Evolutionary conservation across 2,113 vertebrate species (phyloP).

Genomic region (Paramisgurnus dabryanus): DNA sequence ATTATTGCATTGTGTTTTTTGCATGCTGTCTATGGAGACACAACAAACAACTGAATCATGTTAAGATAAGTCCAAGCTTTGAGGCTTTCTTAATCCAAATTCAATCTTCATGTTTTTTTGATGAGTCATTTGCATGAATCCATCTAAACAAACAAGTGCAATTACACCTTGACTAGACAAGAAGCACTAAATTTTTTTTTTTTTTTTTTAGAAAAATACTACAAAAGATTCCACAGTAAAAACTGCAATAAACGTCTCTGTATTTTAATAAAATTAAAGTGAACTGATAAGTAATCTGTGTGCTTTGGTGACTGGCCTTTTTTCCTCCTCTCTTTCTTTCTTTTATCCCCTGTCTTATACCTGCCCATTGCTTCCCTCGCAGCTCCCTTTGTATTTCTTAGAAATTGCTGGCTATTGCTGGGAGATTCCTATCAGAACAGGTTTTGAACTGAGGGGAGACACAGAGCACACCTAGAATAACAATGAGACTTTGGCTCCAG

Average conservation of each 20-base stretch:
- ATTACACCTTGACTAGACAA: background rate
- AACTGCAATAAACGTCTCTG: too few relatives aligned
- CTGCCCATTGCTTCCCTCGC: constrained; percentile 39
- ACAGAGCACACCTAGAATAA: constrained; percentile 55
- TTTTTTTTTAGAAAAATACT: background rate
- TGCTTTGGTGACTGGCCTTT: background rate
- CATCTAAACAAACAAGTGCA: background rate
- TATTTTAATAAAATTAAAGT: too few relatives aligned
- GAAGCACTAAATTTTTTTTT: background rate
- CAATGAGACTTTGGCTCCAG: constrained; percentile 53
- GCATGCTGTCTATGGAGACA: constrained; percentile 11
- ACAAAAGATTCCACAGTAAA: too few relatives aligned
- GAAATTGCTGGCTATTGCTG: constrained; percentile 59
- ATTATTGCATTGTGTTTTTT: constrained; percentile 34
- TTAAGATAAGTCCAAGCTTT: constrained; percentile 29
- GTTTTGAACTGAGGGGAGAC: constrained; percentile 55
- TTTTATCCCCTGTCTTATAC: constrained; percentile 33
- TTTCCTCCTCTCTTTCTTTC: constrained; percentile 1
- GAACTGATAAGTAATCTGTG: background rate
- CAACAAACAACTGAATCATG: constrained; percentile 43
- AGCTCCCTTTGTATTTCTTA: constrained; percentile 52
- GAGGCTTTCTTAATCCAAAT: constrained; percentile 11
- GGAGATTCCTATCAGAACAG: constrained; percentile 59
- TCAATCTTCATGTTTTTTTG: background rate
- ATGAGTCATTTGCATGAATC: constrained; percentile 8